Base-by-base conservation (phyloP, 1,140 invertebrate species). In the Agrypnia vestita region DNA sequence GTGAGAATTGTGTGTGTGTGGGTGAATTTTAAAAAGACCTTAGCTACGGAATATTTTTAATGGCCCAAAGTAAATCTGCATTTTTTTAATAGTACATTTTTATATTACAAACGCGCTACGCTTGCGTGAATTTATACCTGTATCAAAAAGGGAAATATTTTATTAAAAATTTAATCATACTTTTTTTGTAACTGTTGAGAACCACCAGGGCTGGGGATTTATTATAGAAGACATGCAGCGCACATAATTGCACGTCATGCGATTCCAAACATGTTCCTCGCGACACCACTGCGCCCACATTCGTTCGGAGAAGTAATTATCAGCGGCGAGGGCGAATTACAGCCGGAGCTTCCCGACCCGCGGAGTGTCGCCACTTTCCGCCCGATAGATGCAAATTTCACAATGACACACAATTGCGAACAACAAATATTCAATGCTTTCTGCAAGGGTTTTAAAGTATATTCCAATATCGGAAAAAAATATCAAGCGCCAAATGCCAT, bases 221-320 rank as follows among this genome's bases (percentile, higher is more conserved):
- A 71, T 71, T 53, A 71, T 53, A 71, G 47, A 53, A 47, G 67
- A 71, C 67, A 71, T 71, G 67, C 67, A 49, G 44, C 47, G 19
- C 67, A 71, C 67, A 71, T 71, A 71, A 71, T 71, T 71, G 25
- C 67, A 71, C 67, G 67, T 71, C 67, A 71, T 71, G 67, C 47
- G 67, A 71, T 49, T 71, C 67, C 47, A 71, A 71, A 71, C 67
- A 71, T 71, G 67, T 71, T 71, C 19, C 67, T 71, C 17, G 46
- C 67, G 67, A 71, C 67, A 71, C 67, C 47, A 53, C 67, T 71
- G 67, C 67, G 19, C 67, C 67, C 67, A 71, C 67, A 35, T 71
- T 51, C 46, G 67, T 71, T 71, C 67, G 10, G 47, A 51, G 67
- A 71, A 71, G 12, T 51, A 71, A 71, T 71, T 51, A 71, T 51